A percentile compares a stretch with the other conserved stretches of the same genome.
Conservation (phyloP, 2,888 invertebrate genomes). For the Drosophila neotestacea region DNA sequence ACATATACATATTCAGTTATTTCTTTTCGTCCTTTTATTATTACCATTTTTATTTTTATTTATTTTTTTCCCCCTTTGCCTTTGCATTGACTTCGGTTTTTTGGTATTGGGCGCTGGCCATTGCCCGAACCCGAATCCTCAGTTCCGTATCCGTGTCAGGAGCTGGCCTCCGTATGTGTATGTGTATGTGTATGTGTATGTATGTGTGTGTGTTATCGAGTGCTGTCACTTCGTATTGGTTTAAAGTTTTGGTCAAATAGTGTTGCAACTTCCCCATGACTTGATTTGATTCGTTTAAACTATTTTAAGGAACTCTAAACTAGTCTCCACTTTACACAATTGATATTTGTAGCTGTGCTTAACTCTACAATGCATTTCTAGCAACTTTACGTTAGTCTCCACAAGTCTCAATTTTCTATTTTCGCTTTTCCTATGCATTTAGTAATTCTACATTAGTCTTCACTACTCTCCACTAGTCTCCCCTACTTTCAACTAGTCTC, state of each 20-base stretch:
- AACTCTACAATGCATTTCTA: neutral
- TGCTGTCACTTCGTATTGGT: conserved; percentile 66
- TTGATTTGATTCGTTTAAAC: neutral
- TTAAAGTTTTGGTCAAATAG: conserved; percentile 49
- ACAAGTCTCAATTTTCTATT: neutral
- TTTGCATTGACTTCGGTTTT: conserved; percentile 38
- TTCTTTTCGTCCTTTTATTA: conserved; percentile 31
- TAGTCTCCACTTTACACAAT: neutral
- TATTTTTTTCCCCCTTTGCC: conserved; percentile 4
- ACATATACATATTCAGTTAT: conserved; percentile 39
- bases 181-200: conserved; percentile 19
- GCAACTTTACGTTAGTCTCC: conserved; percentile 9
- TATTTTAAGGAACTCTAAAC: neutral
- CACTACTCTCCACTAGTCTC: conserved; percentile 21
- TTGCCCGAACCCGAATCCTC: conserved; percentile 46
- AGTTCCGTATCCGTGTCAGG: conserved; percentile 10
- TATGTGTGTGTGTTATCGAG: conserved; percentile 45
- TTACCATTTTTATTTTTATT: conserved; percentile 21
- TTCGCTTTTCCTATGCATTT: neutral
- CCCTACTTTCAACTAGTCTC: neutral
- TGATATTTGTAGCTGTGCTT: neutral
- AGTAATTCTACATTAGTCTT: conserved; percentile 2
- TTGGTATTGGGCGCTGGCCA: conserved; percentile 72
- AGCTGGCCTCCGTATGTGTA: conserved; percentile 11
- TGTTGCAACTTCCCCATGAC: conserved; percentile 17